Conservation (phyloP, 2,113 vertebrate genomes). For the Antennarius striatus region DNA sequence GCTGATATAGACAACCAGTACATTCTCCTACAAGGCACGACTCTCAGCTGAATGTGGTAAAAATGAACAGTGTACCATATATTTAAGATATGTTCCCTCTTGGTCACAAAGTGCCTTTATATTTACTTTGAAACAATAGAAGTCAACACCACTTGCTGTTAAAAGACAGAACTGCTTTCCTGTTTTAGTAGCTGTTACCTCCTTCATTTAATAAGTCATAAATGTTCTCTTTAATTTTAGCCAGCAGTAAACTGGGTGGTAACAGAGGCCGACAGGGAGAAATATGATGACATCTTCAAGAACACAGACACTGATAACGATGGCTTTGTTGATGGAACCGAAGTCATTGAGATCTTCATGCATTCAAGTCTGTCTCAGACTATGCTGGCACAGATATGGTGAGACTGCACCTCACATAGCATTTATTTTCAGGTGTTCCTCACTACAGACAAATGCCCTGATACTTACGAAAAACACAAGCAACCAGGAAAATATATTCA, state of each 20-base stretch:
- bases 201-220: constrained; percentile 1
- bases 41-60: too few relatives aligned
- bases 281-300: constrained; percentile 92
- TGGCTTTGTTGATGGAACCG: constrained; percentile 89
- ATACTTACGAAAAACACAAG: background rate
- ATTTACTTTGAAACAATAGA: too few relatives aligned
- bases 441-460: too few relatives aligned
- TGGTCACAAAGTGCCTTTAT: too few relatives aligned
- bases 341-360: constrained; percentile 98
- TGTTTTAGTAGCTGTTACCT: background rate
- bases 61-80: too few relatives aligned
- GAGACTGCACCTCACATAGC: constrained; percentile 57
- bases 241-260: constrained; percentile 87
- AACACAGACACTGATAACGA: constrained; percentile 90
- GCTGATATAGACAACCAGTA: background rate
- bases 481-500: background rate
- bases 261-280: constrained; percentile 83
- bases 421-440: background rate
- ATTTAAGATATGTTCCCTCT: too few relatives aligned
- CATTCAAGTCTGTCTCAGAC: constrained; percentile 92
- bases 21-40: background rate
- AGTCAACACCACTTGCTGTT: background rate
- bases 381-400: constrained; percentile 96
- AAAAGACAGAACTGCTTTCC: too few relatives aligned
- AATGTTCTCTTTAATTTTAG: constrained; percentile 61